Evolutionary conservation across 2,797 vertebrate genomes (phyloP), one percentile per base, ranked within the genome.

Genomic region (Leuciscus waleckii): DNA sequence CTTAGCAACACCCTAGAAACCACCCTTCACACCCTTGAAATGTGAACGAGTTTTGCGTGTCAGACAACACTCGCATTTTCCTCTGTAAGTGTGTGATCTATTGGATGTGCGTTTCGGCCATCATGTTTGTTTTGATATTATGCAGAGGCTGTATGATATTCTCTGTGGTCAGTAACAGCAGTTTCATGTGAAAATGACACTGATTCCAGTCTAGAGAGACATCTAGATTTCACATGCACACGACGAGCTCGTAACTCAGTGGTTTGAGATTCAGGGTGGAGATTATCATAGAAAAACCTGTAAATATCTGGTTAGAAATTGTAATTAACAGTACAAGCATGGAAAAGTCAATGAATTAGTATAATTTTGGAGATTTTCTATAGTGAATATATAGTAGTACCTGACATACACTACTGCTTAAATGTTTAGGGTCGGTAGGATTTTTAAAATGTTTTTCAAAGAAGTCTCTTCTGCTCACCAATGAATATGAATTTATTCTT

Each of bases 141-240:
- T 29, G 39, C 77, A 79, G 39, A 67, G 9, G 2, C 5, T 7
- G 58, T 79, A 23, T 21, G 1, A 35, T 67, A 32, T 79, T 67
- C 35, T 77, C 43, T 75, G 46, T 19, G 46, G 35, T 75, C 43
- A 75, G 70, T 56, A 19, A 70, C 43, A 17, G 54, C 81, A 74
- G 83, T 84, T 54, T 63, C 35, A 1, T 73, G 82, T 68, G 82
- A 86, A 84, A 84, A 43, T 73, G 16, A 32, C 13, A 70, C 54
- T 41, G 41, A 74, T 67, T 82, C 29, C 39, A 81, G 26, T 43
- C 51, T 10, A 58, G 41, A 46, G 37, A 74, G 1, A 23, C 46
- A 5, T 10, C 29, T 7, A 49, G 49, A 58, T 63, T 68, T 82
- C 79, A 69, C 79, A 46, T 5, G 32, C 21, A 39, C 54, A 74